Percentiles rank a stretch among this genome's conserved stretches.
phyloP scores from a whole-genome alignment of 2,113 vertebrate species.

The Myotis yumanensis region DNA sequence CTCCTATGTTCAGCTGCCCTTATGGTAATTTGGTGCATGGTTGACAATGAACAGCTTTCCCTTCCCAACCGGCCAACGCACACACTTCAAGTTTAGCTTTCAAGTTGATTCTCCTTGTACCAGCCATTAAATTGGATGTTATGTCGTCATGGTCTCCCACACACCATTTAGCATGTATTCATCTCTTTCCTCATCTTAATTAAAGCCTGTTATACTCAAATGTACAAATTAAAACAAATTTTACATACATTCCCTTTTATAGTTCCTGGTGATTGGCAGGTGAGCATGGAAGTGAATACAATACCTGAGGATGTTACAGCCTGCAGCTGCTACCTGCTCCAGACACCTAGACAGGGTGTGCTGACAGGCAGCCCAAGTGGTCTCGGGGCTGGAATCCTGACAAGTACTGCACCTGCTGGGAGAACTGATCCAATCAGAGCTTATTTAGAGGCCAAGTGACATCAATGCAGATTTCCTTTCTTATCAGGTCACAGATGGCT shows the following conservation, averaged over 20 bases:
- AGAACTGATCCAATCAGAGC: slow-evolving; percentile 48
- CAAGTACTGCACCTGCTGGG: neutral
- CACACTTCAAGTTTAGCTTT: neutral
- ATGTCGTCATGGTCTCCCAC: neutral
- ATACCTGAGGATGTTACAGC: neutral
- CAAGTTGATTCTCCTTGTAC: neutral
- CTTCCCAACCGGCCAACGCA: neutral
- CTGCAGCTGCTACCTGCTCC: neutral
- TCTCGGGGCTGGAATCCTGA: neutral
- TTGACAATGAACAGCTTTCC: neutral
- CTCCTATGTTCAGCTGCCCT: neutral
- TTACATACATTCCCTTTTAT: neutral
- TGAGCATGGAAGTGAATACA: neutral
- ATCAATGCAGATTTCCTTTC: slow-evolving; percentile 10
- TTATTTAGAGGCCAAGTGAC: slow-evolving; percentile 41
- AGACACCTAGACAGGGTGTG: neutral
- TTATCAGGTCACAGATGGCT: slow-evolving; percentile 30
- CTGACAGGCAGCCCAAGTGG: neutral
- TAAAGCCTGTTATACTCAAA: slow-evolving; percentile 22
- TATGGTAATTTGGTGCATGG: neutral
- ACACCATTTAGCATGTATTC: neutral
- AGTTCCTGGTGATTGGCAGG: neutral
- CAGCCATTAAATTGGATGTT: neutral
- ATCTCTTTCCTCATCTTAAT: slow-evolving; percentile 30
- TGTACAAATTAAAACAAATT: slow-evolving; percentile 52